Evolutionary conservation across 2,797 vertebrate genomes (phyloP).

Genomic region (Myotis myotis): DNA sequence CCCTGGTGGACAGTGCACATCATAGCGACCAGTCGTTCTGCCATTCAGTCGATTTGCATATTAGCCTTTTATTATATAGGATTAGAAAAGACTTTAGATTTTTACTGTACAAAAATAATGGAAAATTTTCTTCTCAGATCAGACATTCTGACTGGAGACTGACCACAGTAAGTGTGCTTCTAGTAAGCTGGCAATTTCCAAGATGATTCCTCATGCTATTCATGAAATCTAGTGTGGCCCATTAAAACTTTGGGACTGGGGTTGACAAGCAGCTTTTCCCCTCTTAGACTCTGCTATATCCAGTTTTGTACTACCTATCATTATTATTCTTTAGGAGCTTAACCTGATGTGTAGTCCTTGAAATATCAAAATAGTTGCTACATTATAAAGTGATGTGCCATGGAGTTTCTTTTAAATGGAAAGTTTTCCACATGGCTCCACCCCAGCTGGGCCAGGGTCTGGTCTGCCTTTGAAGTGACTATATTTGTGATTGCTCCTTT

Average conservation of each 20-base stretch:
- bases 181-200: neutral
- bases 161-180: neutral
- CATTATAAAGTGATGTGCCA: neutral
- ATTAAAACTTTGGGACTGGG: neutral
- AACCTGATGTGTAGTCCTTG: neutral
- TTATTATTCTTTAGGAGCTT: slow-evolving; percentile 27
- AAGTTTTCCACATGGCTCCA: neutral
- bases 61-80: too few species aligned
- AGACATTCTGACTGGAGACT: neutral
- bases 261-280: neutral
- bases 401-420: neutral
- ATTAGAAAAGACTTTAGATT: slow-evolving; percentile 2
- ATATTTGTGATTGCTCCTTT: slow-evolving; percentile 12
- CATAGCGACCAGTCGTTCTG: too few species aligned
- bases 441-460: neutral
- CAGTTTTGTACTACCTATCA: neutral
- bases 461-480: slow-evolving; percentile 41
- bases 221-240: neutral
- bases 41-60: too few species aligned
- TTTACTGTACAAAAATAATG: slow-evolving; percentile 25
- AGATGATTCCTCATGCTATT: neutral
- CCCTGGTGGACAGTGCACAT: too few species aligned
- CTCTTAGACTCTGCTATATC: neutral
- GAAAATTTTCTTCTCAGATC: slow-evolving; percentile 19
- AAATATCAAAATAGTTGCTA: slow-evolving; percentile 27